Evolutionary conservation across 53 echinoderm and acorn worm genomes (phyloP), one percentile per base, ranked within the genome.

Genomic region (Luidia sarsii): DNA sequence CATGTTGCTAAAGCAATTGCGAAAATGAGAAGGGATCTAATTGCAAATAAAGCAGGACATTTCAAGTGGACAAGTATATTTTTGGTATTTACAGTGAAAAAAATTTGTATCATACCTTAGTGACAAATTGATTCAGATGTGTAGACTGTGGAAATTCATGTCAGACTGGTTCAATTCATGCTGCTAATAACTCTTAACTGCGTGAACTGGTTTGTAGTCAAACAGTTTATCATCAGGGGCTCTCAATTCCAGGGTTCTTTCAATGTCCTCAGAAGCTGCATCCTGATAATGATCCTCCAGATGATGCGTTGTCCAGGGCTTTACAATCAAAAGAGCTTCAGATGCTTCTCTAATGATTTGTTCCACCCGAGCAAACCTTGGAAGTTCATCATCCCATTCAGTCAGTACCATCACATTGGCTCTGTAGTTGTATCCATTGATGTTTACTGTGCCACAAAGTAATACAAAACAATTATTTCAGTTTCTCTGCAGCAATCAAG

Each of bases 351-450:
- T 64, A 13, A 64, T 27, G 36, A 64, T 35, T 5, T 34, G n/a
- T 11, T 35, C 15, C 19, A 64, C 21, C 19, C 7, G 64, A 18
- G 36, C 34, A 64, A 67, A 67, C 1, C 23, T 24, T 24, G 68
- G 68, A 15, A 67, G 1, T 28, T 84, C 84, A 14, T 33, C 45
- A 37, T 49, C 54, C 84, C 84, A 84, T 13, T 84, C 74, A 9
- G 39, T 33, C 18, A 84, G 36, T 38, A 84, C 2, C 64, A 73
- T 20, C 27, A 56, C 23, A 73, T 84, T 84, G 24, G 64, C 32
- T 35, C 84, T 59, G 50, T 50, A 84, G 4, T 18, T 63, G 52
- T 84, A 84, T 1, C 84, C 53, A 51, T 84, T 72, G 27, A 84
- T 50, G 29, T 31, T 15, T 3, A 64, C 74, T 21, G 4, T 4